These are phyloP conservation scores for Aleadryas rufinucha DNA, from an alignment of 2,113 vertebrate genomes.

Conservation along the genomic window DNA sequence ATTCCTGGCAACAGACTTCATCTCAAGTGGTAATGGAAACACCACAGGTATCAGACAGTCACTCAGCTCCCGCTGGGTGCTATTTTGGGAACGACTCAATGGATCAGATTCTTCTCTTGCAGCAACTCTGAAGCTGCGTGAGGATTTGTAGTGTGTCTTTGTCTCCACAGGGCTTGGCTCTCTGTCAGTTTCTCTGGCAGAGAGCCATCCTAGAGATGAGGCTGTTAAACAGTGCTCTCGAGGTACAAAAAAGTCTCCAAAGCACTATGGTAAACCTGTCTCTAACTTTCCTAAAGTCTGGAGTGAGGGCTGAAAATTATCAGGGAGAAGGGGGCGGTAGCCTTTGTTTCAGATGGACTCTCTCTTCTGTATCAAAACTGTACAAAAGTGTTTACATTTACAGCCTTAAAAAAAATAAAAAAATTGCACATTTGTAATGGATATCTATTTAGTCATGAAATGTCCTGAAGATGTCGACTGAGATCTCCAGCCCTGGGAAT, in stretches of 20 bases:
- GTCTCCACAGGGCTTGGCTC: fast-evolving
- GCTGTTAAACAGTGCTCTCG: not conserved
- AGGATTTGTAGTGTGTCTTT: not conserved
- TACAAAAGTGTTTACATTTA: not conserved
- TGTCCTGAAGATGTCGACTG: not conserved
- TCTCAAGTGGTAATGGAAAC: not conserved
- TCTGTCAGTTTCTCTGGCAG: not conserved
- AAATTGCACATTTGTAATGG: not conserved
- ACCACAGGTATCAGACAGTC: conserved; percentile 40
- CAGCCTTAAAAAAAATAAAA: not conserved
- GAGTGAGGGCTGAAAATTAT: not conserved
- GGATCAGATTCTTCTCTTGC: not conserved
- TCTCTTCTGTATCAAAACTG: not conserved
- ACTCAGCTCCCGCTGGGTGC: conserved; percentile 37
- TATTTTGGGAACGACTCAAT: conserved; percentile 32
- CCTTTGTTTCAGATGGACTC: not conserved
- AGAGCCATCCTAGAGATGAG: not conserved
- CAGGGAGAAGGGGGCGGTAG: not conserved
- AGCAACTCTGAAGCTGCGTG: not conserved
- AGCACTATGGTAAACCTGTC: not conserved
- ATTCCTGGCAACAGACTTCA: conserved; percentile 15
- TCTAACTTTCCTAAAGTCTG: not conserved
- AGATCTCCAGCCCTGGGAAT: not conserved
- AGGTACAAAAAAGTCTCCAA: not conserved
- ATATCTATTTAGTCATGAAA: not conserved